Evolutionary conservation across 2,113 vertebrate genomes (phyloP), one percentile per base, ranked within the genome.

Genomic region (Phyllostomus hastatus): DNA sequence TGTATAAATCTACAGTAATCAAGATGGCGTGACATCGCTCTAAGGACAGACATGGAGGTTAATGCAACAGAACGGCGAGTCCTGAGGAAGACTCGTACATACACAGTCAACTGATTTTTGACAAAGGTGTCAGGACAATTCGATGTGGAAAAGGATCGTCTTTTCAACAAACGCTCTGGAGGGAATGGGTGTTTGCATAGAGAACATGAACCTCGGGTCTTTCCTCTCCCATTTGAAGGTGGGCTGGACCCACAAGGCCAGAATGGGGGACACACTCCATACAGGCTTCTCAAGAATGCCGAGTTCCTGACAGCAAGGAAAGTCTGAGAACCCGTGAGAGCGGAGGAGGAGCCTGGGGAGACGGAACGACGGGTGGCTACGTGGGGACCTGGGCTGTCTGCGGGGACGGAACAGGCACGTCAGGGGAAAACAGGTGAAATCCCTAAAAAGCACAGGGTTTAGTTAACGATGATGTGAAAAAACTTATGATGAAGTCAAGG

Each of bases 351-450:
- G 5, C 24, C 26, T 1, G 19, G 8, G 48, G n/a, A 26, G 54
- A 24, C 8, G 4, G 1, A 1, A 10, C 0, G 20, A 24, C 26
- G 11, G 16, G 33, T 14, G 24, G 50, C 5, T 33, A 10, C 2
- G 8, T 3, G 38, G 76, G 10, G 16, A 11, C 10, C 2, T 3
- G 43, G 43, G 15, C 10, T 7, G n/a, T 41, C 50, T 38, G 1
- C 41, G 16, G 24, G 38, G 38, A 43, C 2, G 9, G 78, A 20
- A 43, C 28, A 78, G n/a, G 26, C 31, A 41, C 28, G 9, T 16
- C 4, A 33, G 38, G 46, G 5, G 5, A 66, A 48, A 31, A 10
- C 50, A 28, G 28, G n/a, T 15, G 24, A 61, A 50, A 33, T 5
- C n/a, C 7, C 12, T 19, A 33, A 8, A 26, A 54, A 89, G 38